Evolutionary conservation across 2,113 vertebrate species (phyloP), one percentile per base, ranked within the genome.

Genomic region (Octodon degus): DNA sequence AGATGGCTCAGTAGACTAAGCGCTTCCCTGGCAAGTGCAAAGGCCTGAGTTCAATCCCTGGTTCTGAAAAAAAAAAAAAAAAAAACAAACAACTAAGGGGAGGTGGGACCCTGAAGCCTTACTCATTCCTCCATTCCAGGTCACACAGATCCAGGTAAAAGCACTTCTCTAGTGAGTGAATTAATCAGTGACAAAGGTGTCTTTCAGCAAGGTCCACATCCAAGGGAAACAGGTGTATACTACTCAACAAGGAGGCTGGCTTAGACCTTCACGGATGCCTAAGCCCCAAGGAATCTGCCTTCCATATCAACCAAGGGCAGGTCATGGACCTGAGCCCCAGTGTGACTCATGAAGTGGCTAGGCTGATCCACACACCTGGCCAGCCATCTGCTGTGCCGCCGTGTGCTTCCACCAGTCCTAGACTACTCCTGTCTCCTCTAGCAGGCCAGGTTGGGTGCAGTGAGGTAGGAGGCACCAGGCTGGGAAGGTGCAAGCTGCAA

Each of bases 341-440:
- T 20, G 47, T 83, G 91, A 87, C 76, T 93, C 93, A 80, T 24
- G 40, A 92, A 37, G 3, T 67, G 72, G 89, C 93, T 84, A 53
- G 68, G 37, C 19, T 14, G 55, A 74, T 4, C 14, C 37, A 55
- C 85, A 94, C 95, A 97, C 82, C 94, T 95, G 88, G 89, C 62
- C 70, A 86, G 68, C 93, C 96, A 90, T 90, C 95, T 97, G 96
- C 91, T 76, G 4, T 10, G 65, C 27, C 13, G 24, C 19, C 77
- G 11, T 2, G 43, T 72, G 83, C 34, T 94, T 92, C 89, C 82
- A 65, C 27, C 70, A 63, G 43, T 86, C 65, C 86, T 86, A 58
- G 60, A 79, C 70, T 86, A 79, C 70, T 86, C 55, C 19, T 86
- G 40, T 80, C 62, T 93, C 70, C 87, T 67, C 68, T 32, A 83